Percentiles rank a stretch among this genome's conserved stretches.
Conservation (phyloP, 2,797 vertebrate species). For the Falco naumanni region DNA sequence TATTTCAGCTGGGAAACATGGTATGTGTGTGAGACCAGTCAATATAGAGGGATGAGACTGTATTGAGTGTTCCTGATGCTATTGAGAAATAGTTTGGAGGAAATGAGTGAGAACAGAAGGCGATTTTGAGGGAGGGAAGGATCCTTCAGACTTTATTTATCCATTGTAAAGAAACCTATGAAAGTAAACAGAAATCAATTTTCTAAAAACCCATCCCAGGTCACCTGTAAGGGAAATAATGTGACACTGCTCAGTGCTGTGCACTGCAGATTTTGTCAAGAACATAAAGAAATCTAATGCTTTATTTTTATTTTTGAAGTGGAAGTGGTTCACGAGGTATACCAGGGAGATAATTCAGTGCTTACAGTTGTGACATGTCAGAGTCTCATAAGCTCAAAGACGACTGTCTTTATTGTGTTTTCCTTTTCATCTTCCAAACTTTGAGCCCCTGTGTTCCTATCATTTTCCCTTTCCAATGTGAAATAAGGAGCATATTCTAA, state of each 20-base stretch:
- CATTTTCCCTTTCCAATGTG: constrained; percentile 14
- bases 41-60: background rate
- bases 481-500: constrained; percentile 67
- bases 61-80: background rate
- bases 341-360: constrained; percentile 44
- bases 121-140: constrained; percentile 33
- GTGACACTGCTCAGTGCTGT: constrained; percentile 1
- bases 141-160: constrained; percentile 12
- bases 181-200: constrained; percentile 52
- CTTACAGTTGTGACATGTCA: constrained; percentile 65
- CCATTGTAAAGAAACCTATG: constrained; percentile 14
- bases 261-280: constrained; percentile 25
- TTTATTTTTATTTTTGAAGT: constrained; percentile 69
- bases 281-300: background rate
- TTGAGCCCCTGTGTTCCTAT: constrained; percentile 55
- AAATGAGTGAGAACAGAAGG: background rate
- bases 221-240: constrained; percentile 34
- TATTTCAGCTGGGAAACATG: background rate
- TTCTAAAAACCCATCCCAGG: constrained; percentile 16
- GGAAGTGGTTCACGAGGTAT: constrained; percentile 53
- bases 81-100: background rate
- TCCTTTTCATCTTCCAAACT: constrained; percentile 69
- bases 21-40: background rate
- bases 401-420: constrained; percentile 60
- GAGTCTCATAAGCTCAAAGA: constrained; percentile 63